Base-by-base conservation (phyloP, 2,113 vertebrate genomes). In the Misgurnus mizolepis region DNA sequence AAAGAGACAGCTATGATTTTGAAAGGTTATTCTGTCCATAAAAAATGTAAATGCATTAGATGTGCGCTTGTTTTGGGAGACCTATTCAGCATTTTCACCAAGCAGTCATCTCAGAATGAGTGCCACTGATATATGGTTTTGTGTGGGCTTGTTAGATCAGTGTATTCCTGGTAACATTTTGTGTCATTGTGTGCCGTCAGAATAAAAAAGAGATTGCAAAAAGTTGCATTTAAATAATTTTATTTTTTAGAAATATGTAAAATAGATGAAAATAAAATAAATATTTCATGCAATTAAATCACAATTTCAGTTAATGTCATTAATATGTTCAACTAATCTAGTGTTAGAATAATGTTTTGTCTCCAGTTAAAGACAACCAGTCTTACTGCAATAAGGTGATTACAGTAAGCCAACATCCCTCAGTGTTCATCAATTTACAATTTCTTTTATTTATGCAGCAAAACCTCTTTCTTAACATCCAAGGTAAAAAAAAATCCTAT, bases 391-490 rank as follows among this genome's bases (percentile, higher is more conserved):
- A n/a, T 18, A 58, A 12, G 10, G 6, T n/a, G 17, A 2, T 47
- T 10, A 58, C 17, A 18, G 15, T 18, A 34, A 34, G 22, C 55
- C 53, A 34, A 41, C 50, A 70, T 53, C 49, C 14, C 34, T 70
- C 7, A 55, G 27, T 49, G 43, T 49, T 12, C 2, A 4, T 80
- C 67, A 41, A 76, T 83, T 77, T 67, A 77, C 64, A 4, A 27
- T 61, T 34, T 68, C 41, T 76, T 68, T 68, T 60, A 68, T 9
- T 34, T 60, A 22, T 55, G 17, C 65, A 9, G 39, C 79, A 76
- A 34, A 67, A 80, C 56, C 72, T 43, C 67, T 66, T 17, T 62
- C 60, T 80, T 84, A 84, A 84, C 74, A 79, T 70, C 80, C 79
- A 77, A 82, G 27, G 65, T 76, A 56, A 70, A 76, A 41, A 75